Evolutionary conservation across 2,113 vertebrate genomes (phyloP), one percentile per base, ranked within the genome.

Genomic region (Bucco capensis): DNA sequence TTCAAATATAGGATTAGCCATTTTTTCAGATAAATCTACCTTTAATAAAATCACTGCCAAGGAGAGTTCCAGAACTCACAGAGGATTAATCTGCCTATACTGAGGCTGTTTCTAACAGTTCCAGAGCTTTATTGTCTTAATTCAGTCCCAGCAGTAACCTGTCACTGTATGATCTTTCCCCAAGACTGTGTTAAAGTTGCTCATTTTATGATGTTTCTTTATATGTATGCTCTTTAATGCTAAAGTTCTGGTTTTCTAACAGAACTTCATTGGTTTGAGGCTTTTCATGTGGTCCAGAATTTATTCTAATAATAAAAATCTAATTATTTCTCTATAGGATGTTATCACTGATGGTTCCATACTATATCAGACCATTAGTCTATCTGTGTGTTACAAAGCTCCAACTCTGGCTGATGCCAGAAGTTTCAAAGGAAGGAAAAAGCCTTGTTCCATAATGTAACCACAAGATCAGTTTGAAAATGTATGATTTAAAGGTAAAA

Each of bases 251-350:
- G 2, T 51, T 84, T 90, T 74, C 53, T 38, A 80, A 33, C 13
- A 66, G 51, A 71, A 35, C 28, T 87, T 72, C 14, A 7, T 62
- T 37, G 44, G 33, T 83, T 64, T 38, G 49, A 81, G 23, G 24
- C 10, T 81, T 92, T 89, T 91, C 21, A 57, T 81, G 40, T 78
- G 35, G 56, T 75, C 30, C 28, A 88, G 44, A 61, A 80, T 94
- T 91, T 76, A 86, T 71, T 66, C 56, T 60, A 91, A 74, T 67
- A 75, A 78, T 86, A 56, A 83, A 88, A 71, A 60, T 3, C 58
- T 87, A 70, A 80, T 94, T 92, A 78, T 86, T 90, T 91, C 42
- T 67, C 88, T 72, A 75, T 57, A 61, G 76, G 83, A 61, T 81
- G 33, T 78, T 88, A 56, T 81, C 51, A 87, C 33, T 86, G 60